Evolutionary conservation across 2,113 vertebrate species (phyloP), one percentile per base, ranked within the genome.

Genomic region (Sander vitreus): DNA sequence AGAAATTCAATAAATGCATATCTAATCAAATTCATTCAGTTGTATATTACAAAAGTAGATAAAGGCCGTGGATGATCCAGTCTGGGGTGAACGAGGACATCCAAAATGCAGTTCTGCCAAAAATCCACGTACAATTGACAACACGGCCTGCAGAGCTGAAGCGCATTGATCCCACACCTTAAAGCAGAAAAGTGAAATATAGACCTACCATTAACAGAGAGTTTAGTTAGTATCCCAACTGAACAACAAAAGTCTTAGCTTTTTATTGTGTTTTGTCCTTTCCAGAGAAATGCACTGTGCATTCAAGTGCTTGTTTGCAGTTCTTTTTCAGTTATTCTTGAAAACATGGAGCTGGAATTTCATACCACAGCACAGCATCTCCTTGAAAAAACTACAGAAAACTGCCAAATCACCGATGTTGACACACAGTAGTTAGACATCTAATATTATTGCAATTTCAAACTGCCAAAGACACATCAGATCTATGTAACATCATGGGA

Each of bases 391-490:
- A 27, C 25, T 48, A 3, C 7, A 27, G 30, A 62, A 73, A 51
- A 62, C 59, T 21, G 43, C 55, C 47, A 47, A 18, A 86, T 68
- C n/a, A 1, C 19, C 54, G 57, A 30, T 21, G 21, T 23, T 70
- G 68, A 75, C 58, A 60, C 51, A 33, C n/a, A 19, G 51, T 48
- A 33, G 39, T 85, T 63, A 62, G 67, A 30, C 43, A 14, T 57
- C 9, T 63, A 12, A 82, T 60, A 64, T 54, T 36, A 65, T 66
- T 63, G 69, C 47, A 19, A 2, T 51, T 72, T 55, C 65, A 62
- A 83, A 75, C 79, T 75, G 33, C 55, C 72, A 36, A 60, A 45
- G 73, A 80, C 64, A 67, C 73, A 82, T 80, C 18, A 2, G 59
- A 50, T 85, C 23, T 76, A 23, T 59, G 71, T 43, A 62, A 33